Conservation (phyloP, 1,140 invertebrate genomes). For the Oppia nitens region DNA sequence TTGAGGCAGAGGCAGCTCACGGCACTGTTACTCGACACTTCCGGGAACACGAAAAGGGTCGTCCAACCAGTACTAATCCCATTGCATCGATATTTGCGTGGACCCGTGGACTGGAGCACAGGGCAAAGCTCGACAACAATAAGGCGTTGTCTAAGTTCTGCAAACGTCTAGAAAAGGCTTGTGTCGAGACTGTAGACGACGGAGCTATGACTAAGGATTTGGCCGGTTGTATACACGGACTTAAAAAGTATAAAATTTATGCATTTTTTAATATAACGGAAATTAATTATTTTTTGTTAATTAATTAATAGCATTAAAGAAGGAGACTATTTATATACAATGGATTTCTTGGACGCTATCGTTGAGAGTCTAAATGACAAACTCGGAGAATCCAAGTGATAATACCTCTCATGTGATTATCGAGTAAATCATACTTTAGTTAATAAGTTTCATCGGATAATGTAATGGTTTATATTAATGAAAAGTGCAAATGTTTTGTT, state of each 20-base stretch:
- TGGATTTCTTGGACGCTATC: constrained; percentile 67
- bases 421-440: no score
- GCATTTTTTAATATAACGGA: background rate
- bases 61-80: constrained; percentile 77
- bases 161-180: constrained; percentile 66
- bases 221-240: constrained; percentile 89
- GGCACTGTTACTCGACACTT: constrained; percentile 93
- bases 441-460: no score
- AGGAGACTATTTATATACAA: constrained; percentile 61
- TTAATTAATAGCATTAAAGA: constrained; percentile 44
- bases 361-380: constrained; percentile 47
- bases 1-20: constrained; percentile 93
- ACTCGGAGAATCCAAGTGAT: background rate
- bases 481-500: no score
- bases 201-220: constrained; percentile 93
- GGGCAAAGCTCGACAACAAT: constrained; percentile 75
- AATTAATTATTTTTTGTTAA: background rate
- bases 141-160: constrained; percentile 52
- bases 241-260: constrained; percentile 5
- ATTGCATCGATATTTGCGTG: constrained; percentile 98
- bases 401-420: no score
- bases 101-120: constrained; percentile 75
- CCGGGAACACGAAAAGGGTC: constrained; percentile 73
- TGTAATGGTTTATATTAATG: no score
- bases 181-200: constrained; percentile 80